phyloP scores from a whole-genome alignment of 2,113 vertebrate species.

The Pterophyllum scalare region DNA sequence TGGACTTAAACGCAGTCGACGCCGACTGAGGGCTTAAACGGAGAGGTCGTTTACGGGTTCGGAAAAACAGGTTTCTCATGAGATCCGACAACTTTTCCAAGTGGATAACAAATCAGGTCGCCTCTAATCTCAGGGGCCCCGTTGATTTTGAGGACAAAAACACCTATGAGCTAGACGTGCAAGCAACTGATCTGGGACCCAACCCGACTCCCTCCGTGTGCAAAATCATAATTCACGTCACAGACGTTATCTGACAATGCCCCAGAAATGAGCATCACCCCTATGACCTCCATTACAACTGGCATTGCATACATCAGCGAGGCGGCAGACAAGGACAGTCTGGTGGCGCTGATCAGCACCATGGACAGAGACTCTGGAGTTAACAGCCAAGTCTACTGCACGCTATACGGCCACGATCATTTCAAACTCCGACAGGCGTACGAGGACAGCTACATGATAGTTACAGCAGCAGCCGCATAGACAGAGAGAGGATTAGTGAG shows the following conservation, averaged over 20 bases:
- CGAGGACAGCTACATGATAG: slow-evolving; percentile 92
- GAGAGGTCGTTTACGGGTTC: slow-evolving; percentile 90
- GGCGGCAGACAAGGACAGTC: slow-evolving; percentile 88
- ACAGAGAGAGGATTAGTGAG: slow-evolving; percentile 89
- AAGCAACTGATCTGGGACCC: slow-evolving; percentile 89
- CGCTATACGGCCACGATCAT: slow-evolving; percentile 90
- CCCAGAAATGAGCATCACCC: slow-evolving; percentile 90
- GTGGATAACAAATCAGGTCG: slow-evolving; percentile 89
- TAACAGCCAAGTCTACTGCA: slow-evolving; percentile 92
- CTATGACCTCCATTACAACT: slow-evolving; percentile 83
- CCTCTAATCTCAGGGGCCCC: slow-evolving; percentile 83
- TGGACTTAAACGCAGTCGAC: slow-evolving; percentile 88
- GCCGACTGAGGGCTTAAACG: slow-evolving; percentile 92
- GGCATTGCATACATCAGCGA: slow-evolving; percentile 82
- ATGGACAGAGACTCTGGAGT: slow-evolving; percentile 90
- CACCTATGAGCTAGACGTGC: slow-evolving; percentile 92
- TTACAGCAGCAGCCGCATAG: slow-evolving; percentile 85
- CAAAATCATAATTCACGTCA: slow-evolving; percentile 90
- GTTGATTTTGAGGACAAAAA: slow-evolving; percentile 92
- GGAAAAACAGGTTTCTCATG: slow-evolving; percentile 87
- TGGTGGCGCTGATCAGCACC: slow-evolving; percentile 94
- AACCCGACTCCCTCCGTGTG: slow-evolving; percentile 89
- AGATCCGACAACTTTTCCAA: slow-evolving; percentile 90
- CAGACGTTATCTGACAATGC: slow-evolving; percentile 95
- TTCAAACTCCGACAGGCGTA: slow-evolving; percentile 91